Base-by-base conservation (phyloP, 37 sponge, comb jelly and placozoan species). In the Tethya wilhelma region DNA sequence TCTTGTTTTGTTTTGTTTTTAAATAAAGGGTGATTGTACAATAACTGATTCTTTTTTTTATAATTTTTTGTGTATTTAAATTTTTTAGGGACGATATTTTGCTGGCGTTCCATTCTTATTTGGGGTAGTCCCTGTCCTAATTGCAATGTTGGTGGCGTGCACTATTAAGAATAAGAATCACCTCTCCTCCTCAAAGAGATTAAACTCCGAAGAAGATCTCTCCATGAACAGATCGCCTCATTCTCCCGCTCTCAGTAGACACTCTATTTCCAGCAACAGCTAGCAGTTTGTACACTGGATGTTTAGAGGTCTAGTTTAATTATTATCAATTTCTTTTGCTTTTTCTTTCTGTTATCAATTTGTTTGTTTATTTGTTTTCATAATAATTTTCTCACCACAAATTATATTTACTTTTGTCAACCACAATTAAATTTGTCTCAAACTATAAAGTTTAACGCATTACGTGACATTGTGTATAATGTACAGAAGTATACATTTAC, bases 21-120 rank as follows among this genome's bases (percentile, higher is more conserved):
- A 19, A 49, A 49, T 49, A 49, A 49, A 49, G 9, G 53, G 9
- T 49, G 9, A 49, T 19, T 49, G 9, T 49, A 49, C 14, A 9
- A 14, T 49, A 59, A 59, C 25, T 59, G n/a, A n/a, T n/a, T 59
- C 8, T 19, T 59, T 59, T 59, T 59, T 29, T 59, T 59, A 30
- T 59, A 19, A 5, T 23, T 59, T 19, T 23, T 59, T 8, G 62
- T 59, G 28, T 59, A 59, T 12, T 19, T 23, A 25, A 12, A 19
- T 75, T 59, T 38, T 58, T 17, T 68, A 84, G 84, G 59, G 69
- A 5, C 19, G 43, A 55, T 73, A 64, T 4, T 85, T 85, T 69
- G 20, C 23, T 11, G 86, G 86, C 1, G n/a, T 78, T 0, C 86
- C 86, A 1, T 85, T 85, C 44, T 73, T 85, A 2, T 69, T 85